phyloP scores from a whole-genome alignment of 2,113 vertebrate species.

The Zosterops japonicus region DNA sequence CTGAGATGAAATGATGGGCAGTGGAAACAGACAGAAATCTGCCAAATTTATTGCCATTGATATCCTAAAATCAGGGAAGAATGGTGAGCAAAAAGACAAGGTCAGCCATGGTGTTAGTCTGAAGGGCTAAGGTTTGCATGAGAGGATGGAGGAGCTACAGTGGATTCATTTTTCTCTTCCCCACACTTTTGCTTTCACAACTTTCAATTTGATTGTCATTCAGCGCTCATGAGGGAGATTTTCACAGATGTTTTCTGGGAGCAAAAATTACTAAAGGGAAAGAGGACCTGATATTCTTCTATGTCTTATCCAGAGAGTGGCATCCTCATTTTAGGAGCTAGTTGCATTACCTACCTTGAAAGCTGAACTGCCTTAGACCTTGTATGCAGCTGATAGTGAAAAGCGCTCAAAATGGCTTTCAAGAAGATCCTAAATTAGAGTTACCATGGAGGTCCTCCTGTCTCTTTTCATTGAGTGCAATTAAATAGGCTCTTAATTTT shows the following conservation, averaged over 20 bases:
- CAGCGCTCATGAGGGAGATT: background rate
- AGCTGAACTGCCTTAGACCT: background rate
- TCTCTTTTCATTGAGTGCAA: background rate
- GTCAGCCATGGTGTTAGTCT: background rate
- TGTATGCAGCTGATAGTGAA: background rate
- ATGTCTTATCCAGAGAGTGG: background rate
- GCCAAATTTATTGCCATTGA: no score
- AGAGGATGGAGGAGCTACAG: background rate
- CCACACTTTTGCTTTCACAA: background rate
- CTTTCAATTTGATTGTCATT: background rate
- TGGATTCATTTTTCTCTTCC: background rate
- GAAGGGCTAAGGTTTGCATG: background rate
- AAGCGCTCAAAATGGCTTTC: background rate
- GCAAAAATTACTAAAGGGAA: background rate
- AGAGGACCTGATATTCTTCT: background rate
- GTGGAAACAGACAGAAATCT: no score
- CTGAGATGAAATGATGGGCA: no score
- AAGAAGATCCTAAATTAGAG: background rate
- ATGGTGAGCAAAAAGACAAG: no score
- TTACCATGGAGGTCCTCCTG: background rate
- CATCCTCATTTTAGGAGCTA: background rate
- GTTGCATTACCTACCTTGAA: background rate
- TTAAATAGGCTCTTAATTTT: conserved; percentile 12
- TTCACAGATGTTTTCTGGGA: background rate
- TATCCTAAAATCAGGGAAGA: no score